Evolutionary conservation across 2,113 vertebrate genomes (phyloP), one percentile per base, ranked within the genome.

Genomic region (Vimba vimba): DNA sequence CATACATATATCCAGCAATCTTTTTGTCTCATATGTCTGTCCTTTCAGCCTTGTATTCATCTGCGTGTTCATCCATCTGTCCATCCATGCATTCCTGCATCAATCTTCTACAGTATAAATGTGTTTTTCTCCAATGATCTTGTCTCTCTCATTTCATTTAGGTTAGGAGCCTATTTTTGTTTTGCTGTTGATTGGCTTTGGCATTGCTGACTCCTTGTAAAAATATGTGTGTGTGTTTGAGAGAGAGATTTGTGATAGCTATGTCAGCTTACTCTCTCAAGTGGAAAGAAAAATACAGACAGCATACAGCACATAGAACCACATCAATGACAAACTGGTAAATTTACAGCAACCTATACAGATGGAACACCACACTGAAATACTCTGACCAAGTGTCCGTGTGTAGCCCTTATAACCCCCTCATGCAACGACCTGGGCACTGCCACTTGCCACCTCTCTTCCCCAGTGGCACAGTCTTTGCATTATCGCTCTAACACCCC

Each of bases 161-260:
- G 73, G 45, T 88, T 69, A 50, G 59, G 17, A 64, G 81, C 52
- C n/a, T 78, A 55, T 74, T 33, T 76, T 75, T 82, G 77, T 84
- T 69, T 74, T 79, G 74, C 62, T 87, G 82, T 75, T 79, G 79
- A 87, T 68, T 87, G 88, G 83, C 79, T 83, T 89, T 83, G 88
- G 62, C 52, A 19, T 79, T 89, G 83, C 88, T 89, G 88, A 87
- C 88, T 87, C 81, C 69, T 73, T 5, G 57, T 76, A 78, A 80
- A 87, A 85, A 83, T 1, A 8, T 25, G 55, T 45, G 23, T 62
- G 39, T 47, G n/a, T 64, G 59, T 57, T 6, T 55, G 33, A 82
- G 86, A 81, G 78, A 64, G 79, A 59, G 83, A 52, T 45, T 50
- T 85, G 79, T 30, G 13, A 83, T 57, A 78, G 73, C 50, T 76